Conservation (phyloP, 2,113 vertebrate species). For the Glaucomys volans region DNA sequence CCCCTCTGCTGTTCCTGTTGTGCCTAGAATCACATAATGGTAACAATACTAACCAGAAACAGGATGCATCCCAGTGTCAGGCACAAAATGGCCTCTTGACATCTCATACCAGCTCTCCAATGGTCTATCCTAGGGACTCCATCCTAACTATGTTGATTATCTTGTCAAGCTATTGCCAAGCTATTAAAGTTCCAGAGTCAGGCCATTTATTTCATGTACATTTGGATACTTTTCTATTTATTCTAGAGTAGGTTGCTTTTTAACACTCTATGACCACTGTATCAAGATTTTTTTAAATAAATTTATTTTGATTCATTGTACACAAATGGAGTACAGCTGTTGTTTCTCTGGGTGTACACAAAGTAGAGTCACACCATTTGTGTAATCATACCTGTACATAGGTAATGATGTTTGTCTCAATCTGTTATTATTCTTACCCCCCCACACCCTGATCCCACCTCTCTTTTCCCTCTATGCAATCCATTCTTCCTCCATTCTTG, state of each 20-base stretch:
- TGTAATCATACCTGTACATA: too few relatives aligned
- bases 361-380: too few relatives aligned
- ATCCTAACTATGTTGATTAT: neutral
- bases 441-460: too few relatives aligned
- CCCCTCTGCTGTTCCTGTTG: constrained; percentile 93
- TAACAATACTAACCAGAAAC: constrained; percentile 94
- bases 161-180: neutral
- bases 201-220: neutral
- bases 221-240: neutral
- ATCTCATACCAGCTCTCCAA: accelerated
- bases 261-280: neutral
- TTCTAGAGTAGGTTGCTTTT: neutral
- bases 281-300: neutral
- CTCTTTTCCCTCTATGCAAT: too few relatives aligned
- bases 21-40: constrained; percentile 94
- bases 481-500: too few relatives aligned
- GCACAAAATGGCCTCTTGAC: constrained; percentile 93
- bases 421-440: too few relatives aligned
- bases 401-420: too few relatives aligned
- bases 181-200: neutral
- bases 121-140: neutral
- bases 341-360: too few relatives aligned
- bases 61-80: constrained; percentile 93
- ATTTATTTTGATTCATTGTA: too few relatives aligned
- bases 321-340: too few relatives aligned